A percentile compares a stretch with the other conserved stretches of the same genome.
phyloP scores from a whole-genome alignment of 2,888 invertebrate genomes.

The Ichneumoninae sp. region DNA sequence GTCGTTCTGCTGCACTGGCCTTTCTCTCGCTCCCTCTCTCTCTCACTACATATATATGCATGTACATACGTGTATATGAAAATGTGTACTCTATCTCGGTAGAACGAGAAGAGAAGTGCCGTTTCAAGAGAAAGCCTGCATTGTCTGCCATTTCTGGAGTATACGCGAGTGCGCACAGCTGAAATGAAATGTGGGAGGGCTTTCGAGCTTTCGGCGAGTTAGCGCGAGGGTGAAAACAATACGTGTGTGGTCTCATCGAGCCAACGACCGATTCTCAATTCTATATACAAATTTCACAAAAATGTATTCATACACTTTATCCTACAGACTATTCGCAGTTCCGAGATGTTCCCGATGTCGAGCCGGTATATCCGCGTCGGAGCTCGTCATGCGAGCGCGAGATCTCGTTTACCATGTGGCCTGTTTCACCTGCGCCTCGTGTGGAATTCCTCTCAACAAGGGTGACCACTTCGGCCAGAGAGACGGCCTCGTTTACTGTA shows the following conservation, averaged over 20 bases:
- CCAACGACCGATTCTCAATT: neutral
- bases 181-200: slow-evolving; percentile 70
- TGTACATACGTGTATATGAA: slow-evolving; percentile 37
- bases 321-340: slow-evolving; percentile 92
- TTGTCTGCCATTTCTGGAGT: slow-evolving; percentile 72
- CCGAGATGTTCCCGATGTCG: slow-evolving; percentile 94
- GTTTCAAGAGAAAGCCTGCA: slow-evolving; percentile 66
- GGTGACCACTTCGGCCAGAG: slow-evolving; percentile 97
- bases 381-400: slow-evolving; percentile 95
- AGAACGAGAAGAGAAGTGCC: slow-evolving; percentile 58
- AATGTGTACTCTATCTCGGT: slow-evolving; percentile 31
- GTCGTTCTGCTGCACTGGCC: neutral
- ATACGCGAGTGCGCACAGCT: slow-evolving; percentile 55
- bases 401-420: slow-evolving; percentile 95
- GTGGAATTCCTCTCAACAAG: slow-evolving; percentile 92
- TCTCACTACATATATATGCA: neutral
- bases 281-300: slow-evolving; percentile 20
- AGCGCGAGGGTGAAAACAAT: slow-evolving; percentile 14
- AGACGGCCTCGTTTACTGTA: slow-evolving; percentile 91
- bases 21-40: neutral
- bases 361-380: slow-evolving; percentile 93
- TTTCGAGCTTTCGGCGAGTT: slow-evolving; percentile 62
- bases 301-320: slow-evolving; percentile 48
- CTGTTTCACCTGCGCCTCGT: slow-evolving; percentile 95
- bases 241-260: slow-evolving; percentile 40